Evolutionary conservation across 2,113 vertebrate species (phyloP), one percentile per base, ranked within the genome.

Genomic region (Turdus rufiventris): DNA sequence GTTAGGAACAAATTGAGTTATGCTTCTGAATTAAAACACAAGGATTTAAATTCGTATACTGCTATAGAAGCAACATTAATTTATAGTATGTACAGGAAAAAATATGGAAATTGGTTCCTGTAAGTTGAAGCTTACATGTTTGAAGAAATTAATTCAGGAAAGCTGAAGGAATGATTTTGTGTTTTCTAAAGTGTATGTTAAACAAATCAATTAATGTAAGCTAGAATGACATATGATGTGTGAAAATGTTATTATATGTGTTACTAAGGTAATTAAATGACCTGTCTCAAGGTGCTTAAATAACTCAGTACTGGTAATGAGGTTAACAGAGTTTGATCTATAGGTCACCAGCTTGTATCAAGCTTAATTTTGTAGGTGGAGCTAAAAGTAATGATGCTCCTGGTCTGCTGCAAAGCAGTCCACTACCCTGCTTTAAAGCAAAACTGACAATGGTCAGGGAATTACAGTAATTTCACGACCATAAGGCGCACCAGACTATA

Each of bases 101-200:
- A 71, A 10, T 9, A 3, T 3, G 10, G 33, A 62, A 70, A 54
- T 33, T 56, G 2, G 0, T 17, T 43, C 13, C 10, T 33, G 0
- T 26, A n/a, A 68, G 18, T 56, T 68, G 36, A 42, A 24, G 5
- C 16, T 67, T 45, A 21, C 3, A 2, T 8, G 5, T 85, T 78
- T 90, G n/a, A 86, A 73, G 56, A 83, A 70, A 38, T 21, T 60
- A 16, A 18, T 29, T 73, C 13, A 57, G 18, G 26, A 68, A 78
- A 57, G 5, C 13, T 70, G 5, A 18, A 62, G 57, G 26, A 9
- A 6, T 57, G 19, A n/a, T 85, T 72, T 60, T 48, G 18, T 29
- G 26, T 83, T 83, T 28, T 51, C 3, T 36, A 29, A 53, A 80
- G 6, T 84, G 33, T 9, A 42, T 7, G 18, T 62, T 36, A 4